Evolutionary conservation across 2,888 invertebrate genomes (phyloP).

Genomic region (Melinaea menophilus): DNA sequence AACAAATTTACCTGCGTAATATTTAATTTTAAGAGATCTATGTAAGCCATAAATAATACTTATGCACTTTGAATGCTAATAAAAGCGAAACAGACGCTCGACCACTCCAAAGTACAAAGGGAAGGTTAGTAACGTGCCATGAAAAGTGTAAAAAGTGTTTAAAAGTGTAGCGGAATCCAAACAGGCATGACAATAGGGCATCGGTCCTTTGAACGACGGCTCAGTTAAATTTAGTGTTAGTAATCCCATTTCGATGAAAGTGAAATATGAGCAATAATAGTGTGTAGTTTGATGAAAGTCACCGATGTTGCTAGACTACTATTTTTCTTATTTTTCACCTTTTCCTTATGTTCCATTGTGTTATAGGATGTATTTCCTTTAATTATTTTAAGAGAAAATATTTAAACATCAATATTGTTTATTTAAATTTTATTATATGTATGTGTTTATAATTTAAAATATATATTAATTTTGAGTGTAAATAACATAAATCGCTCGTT

Average conservation of each 20-base stretch:
- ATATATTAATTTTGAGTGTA: too few relatives aligned
- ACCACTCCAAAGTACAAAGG: slow-evolving; percentile 44
- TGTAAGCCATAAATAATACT: slow-evolving; percentile 30
- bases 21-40: not conserved
- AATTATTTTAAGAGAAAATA: too few relatives aligned
- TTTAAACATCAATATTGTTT: too few relatives aligned
- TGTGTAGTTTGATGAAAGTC: not conserved
- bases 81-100: not conserved
- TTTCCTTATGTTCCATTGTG: too few relatives aligned
- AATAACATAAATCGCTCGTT: not conserved
- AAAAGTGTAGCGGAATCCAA: slow-evolving; percentile 60
- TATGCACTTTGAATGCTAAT: not conserved
- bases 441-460: too few relatives aligned
- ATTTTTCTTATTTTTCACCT: not conserved
- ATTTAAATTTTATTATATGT: too few relatives aligned
- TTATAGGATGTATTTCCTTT: too few relatives aligned
- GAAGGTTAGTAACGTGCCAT: slow-evolving; percentile 58
- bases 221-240: slow-evolving; percentile 75
- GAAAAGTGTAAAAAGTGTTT: slow-evolving; percentile 61
- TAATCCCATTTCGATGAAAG: slow-evolving; percentile 66
- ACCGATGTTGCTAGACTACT: not conserved
- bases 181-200: slow-evolving; percentile 72
- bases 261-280: slow-evolving; percentile 38
- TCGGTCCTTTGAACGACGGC: slow-evolving; percentile 67
- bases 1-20: not conserved